Percentiles rank a stretch among this genome's conserved stretches.
phyloP scores from a whole-genome alignment of 2,113 vertebrate species.

The Irena cyanogastra region DNA sequence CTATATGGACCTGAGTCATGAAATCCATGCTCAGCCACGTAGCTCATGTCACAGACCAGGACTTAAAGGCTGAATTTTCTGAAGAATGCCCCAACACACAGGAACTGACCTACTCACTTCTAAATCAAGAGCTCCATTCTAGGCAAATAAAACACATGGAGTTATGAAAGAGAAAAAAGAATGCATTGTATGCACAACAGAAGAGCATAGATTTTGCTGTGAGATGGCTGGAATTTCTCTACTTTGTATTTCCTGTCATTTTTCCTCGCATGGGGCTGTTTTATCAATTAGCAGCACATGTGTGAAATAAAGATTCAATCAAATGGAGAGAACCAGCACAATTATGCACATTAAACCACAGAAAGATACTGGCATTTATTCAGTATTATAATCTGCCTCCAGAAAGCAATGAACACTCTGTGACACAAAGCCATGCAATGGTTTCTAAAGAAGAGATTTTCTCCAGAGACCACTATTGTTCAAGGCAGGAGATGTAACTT shows the following conservation, averaged over 20 bases:
- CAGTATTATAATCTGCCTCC: background rate
- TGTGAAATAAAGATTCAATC: background rate
- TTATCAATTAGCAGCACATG: constrained; percentile 7
- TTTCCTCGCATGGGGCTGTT: background rate
- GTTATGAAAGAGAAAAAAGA: background rate
- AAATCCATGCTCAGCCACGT: background rate
- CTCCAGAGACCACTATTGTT: background rate
- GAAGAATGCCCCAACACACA: background rate
- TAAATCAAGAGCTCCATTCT: background rate
- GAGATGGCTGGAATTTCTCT: background rate
- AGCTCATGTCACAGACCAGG: background rate
- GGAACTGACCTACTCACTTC: background rate
- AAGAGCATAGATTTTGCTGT: background rate
- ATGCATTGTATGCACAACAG: background rate
- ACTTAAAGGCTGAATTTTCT: background rate
- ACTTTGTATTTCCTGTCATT: background rate
- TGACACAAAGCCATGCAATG: background rate
- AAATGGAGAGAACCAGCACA: background rate
- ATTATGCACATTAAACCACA: background rate
- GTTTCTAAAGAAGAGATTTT: background rate
- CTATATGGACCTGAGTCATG: background rate
- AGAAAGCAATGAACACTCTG: background rate
- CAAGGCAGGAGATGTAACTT: background rate
- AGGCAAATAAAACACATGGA: background rate
- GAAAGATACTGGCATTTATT: background rate